These are phyloP conservation scores for Dynastes grantii DNA, from an alignment of 2,888 invertebrate species.

Conservation along the genomic window DNA sequence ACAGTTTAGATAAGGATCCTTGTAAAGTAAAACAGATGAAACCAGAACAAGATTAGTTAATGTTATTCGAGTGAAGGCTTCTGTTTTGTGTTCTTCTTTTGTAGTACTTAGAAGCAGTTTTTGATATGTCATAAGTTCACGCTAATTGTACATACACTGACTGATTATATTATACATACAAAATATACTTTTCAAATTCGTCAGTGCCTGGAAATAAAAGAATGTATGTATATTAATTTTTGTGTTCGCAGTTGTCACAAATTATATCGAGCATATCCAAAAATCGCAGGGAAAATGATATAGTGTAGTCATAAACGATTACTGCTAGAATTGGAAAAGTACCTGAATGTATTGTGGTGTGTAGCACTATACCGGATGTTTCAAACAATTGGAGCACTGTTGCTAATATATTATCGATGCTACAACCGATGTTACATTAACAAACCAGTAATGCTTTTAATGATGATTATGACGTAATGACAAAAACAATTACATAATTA, in stretches of 20 bases:
- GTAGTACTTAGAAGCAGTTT: conserved; percentile 15
- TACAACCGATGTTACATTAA: too few relatives aligned
- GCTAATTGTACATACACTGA: conserved; percentile 64
- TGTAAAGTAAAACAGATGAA: conserved; percentile 5
- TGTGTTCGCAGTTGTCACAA: conserved; percentile 50
- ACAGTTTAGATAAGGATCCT: conserved; percentile 19
- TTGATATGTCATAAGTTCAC: conserved; percentile 46
- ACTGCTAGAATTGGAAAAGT: conserved; percentile 25
- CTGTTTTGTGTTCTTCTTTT: conserved; percentile 16
- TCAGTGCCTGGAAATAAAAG: conserved; percentile 66
- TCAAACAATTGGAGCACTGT: too few relatives aligned
- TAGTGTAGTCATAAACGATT: conserved; percentile 20
- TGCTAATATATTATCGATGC: too few relatives aligned
- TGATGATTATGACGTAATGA: too few relatives aligned
- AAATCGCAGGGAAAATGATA: conserved; percentile 40
- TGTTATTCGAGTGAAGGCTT: conserved; percentile 29
- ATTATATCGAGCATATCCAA: conserved; percentile 47
- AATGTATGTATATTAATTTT: conserved; percentile 57
- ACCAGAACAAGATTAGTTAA: conserved; percentile 19
- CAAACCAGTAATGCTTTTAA: too few relatives aligned
- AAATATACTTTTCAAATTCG: conserved; percentile 63
- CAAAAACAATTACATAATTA: too few relatives aligned
- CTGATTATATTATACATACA: conserved; percentile 61
- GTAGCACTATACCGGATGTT: too few relatives aligned
- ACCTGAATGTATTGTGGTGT: neutral